These are phyloP conservation scores for Acanthosepion pharaonis DNA, from an alignment of 2,888 invertebrate species.

Conservation along the genomic window DNA sequence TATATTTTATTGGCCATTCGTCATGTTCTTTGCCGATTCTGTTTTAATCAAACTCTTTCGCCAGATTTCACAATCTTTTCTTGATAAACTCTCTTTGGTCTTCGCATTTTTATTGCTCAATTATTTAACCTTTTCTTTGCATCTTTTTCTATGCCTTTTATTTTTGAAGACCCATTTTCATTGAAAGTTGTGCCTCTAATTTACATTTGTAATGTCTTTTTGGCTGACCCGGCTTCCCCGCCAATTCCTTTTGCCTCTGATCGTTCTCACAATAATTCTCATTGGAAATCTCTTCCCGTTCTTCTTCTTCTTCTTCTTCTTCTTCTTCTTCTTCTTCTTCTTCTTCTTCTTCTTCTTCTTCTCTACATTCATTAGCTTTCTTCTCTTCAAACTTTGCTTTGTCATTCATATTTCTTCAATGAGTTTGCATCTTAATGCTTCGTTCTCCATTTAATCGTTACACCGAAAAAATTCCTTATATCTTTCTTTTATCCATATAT, in stretches of 20 bases:
- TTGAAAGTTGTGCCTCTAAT: background rate
- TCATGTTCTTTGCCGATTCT: background rate
- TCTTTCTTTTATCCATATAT: too few relatives aligned
- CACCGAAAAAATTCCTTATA: background rate
- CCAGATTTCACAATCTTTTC: background rate
- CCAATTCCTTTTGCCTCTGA: background rate
- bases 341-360: background rate
- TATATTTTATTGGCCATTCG: slow-evolving; percentile 20
- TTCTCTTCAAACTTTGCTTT: background rate
- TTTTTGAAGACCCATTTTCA: background rate
- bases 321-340: background rate
- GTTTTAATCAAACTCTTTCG: background rate
- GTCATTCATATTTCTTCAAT: background rate
- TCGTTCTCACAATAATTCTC: background rate
- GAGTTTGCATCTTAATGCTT: background rate
- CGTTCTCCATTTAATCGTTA: background rate
- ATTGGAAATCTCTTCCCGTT: too few relatives aligned
- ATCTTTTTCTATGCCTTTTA: background rate
- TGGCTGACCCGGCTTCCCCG: too few relatives aligned
- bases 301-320: background rate
- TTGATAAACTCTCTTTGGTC: slow-evolving; percentile 9
- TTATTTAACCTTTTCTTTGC: slow-evolving; percentile 33
- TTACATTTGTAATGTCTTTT: slow-evolving; percentile 33
- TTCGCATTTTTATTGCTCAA: slow-evolving; percentile 11
- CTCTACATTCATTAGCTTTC: background rate